phyloP scores from a whole-genome alignment of 2,113 vertebrate species.

The Zootoca vivipara region DNA sequence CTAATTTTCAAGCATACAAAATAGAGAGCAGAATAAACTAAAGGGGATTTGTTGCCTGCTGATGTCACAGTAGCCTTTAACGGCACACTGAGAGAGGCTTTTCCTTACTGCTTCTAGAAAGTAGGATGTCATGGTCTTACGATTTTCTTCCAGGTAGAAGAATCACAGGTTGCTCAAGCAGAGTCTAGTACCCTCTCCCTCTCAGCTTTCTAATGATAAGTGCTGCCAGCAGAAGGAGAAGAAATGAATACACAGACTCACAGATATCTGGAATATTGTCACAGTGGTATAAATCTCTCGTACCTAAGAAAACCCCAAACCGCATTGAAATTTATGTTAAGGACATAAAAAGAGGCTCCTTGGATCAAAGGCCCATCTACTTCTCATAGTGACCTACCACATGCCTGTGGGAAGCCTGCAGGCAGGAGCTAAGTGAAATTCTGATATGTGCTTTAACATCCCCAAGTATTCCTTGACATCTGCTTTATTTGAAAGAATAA shows the following conservation, averaged over 20 bases:
- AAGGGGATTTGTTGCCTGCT: neutral
- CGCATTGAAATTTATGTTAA: neutral
- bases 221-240: neutral
- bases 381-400: no score
- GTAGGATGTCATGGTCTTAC: neutral
- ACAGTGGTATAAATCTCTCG: neutral
- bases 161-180: neutral
- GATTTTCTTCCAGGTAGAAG: neutral
- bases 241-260: neutral
- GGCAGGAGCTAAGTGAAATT: no score
- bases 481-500: constrained; percentile 21
- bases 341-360: no score
- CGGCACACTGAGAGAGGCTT: neutral
- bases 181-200: neutral
- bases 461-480: neutral
- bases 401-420: no score
- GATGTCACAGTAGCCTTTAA: neutral
- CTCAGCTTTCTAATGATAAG: neutral
- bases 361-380: no score
- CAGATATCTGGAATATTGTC: neutral
- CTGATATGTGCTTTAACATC: no score
- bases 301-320: neutral
- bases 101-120: neutral
- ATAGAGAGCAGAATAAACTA: neutral
- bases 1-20: neutral